phyloP scores from a whole-genome alignment of 2,113 vertebrate species.

The Prionailurus bengalensis region DNA sequence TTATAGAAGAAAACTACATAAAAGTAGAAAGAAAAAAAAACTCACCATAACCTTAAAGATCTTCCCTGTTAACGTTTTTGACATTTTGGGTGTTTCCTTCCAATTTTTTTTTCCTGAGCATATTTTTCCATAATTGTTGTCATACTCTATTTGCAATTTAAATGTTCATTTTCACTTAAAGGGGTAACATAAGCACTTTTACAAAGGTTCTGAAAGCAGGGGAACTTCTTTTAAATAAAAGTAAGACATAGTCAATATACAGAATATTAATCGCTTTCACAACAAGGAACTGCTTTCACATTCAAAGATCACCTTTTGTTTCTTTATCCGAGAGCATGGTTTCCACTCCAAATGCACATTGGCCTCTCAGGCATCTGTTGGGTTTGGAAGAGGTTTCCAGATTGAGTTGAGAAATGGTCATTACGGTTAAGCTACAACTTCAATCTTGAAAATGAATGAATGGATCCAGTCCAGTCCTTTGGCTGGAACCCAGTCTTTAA shows the following conservation, averaged over 20 bases:
- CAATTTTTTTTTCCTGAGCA: constrained; percentile 1
- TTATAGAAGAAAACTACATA: constrained; percentile 16
- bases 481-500: constrained; percentile 97
- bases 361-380: constrained; percentile 85
- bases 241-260: constrained; percentile 57
- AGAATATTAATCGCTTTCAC: constrained; percentile 66
- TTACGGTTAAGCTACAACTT: constrained; percentile 90
- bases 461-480: constrained; percentile 96
- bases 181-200: constrained; percentile 39
- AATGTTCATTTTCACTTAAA: constrained; percentile 45
- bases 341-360: constrained; percentile 83
- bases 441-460: constrained; percentile 92
- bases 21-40: constrained; percentile 19
- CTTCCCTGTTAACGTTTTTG: neutral
- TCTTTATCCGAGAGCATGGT: constrained; percentile 72
- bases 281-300: constrained; percentile 64
- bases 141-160: constrained; percentile 59
- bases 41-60: constrained; percentile 15
- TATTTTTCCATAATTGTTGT: constrained; percentile 53
- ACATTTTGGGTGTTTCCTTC: constrained; percentile 58
- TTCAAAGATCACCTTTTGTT: constrained; percentile 79
- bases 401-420: constrained; percentile 89
- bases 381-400: constrained; percentile 88
- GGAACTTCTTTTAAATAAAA: neutral
- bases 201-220: constrained; percentile 20